Evolutionary conservation across 2,888 invertebrate genomes (phyloP), one percentile per base, ranked within the genome.

Genomic region (Nomada ruficornis): DNA sequence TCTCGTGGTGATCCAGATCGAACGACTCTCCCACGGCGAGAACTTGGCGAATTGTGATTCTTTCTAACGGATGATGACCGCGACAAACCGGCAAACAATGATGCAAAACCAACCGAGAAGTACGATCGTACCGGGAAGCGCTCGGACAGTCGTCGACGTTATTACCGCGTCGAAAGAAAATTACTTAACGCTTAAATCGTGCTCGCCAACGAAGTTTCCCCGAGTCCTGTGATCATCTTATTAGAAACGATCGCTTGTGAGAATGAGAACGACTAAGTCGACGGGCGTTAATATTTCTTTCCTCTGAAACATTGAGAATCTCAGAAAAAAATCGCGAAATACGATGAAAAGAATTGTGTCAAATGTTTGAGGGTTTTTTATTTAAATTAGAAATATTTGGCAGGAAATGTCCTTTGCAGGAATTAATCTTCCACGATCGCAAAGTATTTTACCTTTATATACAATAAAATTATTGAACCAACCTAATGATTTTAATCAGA

Each of bases 11-110:
- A 88, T 88, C 82, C 73, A 76, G 82, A 86, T 85, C 88, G 84
- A 87, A 87, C 83, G 88, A 91, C 87, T 90, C 90, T 91, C 91
- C 91, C 91, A 91, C 91, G 91, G 80, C 83, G 83, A 69, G 36
- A 72, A 84, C 74, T 67, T 67, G 52, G 77, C 67, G 23, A 86
- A 75, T 78, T 79, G 63, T 68, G 67, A 86, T 86, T 75, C 76
- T 64, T 57, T 77, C 77, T 85, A 76, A 85, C 83, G 81, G 88
- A 69, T 68, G 81, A 82, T 79, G 86, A 87, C 87, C 88, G 70
- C 86, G 88, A 85, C 81, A 85, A 82, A 80, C 82, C 82, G 77
- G 81, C 76, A 84, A 83, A 87, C 87, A 86, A 84, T 69, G 80
- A 84, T 70, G 87, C 76, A 84, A 88, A 88, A 84, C 79, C 84